phyloP scores from a whole-genome alignment of 2,888 invertebrate species.

The Campoletis raptor region DNA sequence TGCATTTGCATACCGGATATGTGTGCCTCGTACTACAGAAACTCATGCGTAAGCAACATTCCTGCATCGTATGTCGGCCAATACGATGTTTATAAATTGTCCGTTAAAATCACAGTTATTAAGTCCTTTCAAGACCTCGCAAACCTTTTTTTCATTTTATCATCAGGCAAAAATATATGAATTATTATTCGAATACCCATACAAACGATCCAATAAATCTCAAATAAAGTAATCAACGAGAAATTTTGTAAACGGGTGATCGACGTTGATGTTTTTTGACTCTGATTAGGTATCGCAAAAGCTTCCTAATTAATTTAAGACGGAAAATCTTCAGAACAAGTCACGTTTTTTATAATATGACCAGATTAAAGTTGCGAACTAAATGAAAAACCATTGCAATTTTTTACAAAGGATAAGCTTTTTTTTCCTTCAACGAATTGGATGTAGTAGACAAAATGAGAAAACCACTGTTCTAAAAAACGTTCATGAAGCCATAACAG shows the following conservation, averaged over 20 bases:
- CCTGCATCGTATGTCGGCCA: slow-evolving; percentile 58
- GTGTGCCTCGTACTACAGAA: slow-evolving; percentile 54
- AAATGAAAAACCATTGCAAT: background rate
- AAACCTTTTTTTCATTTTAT: slow-evolving; percentile 1
- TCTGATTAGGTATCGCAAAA: background rate
- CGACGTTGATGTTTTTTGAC: background rate
- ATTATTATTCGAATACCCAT: slow-evolving; percentile 26
- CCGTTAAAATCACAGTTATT: slow-evolving; percentile 55
- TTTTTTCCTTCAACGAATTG: background rate
- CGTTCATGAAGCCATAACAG: background rate
- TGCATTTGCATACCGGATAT: slow-evolving; percentile 80
- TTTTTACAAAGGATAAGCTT: background rate
- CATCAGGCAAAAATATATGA: slow-evolving; percentile 10
- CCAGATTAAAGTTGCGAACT: background rate
- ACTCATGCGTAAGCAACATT: slow-evolving; percentile 52
- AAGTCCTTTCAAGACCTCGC: slow-evolving; percentile 21
- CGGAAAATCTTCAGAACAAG: background rate
- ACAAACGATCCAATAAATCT: slow-evolving; percentile 33
- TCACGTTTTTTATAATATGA: background rate
- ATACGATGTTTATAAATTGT: slow-evolving; percentile 60
- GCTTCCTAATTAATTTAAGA: background rate
- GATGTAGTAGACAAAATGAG: background rate
- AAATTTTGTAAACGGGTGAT: slow-evolving; percentile 15
- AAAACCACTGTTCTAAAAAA: background rate
- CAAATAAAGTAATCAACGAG: slow-evolving; percentile 41